Conservation (phyloP, 2,797 vertebrate genomes). For the Mustela erminea region DNA sequence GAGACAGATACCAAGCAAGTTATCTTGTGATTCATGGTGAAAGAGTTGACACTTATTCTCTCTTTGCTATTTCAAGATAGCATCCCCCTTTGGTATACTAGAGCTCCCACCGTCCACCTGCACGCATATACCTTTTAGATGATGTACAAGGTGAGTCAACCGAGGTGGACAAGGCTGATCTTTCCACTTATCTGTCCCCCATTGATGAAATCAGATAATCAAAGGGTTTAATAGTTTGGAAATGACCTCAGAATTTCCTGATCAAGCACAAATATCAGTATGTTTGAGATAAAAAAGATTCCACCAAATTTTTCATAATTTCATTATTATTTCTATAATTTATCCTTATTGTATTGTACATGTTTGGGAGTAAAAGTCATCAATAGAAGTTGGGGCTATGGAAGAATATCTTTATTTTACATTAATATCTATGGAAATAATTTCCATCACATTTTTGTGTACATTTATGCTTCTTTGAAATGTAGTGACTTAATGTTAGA, state of each 20-base stretch:
- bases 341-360: background rate
- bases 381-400: background rate
- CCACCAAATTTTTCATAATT: background rate
- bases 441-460: background rate
- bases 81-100: background rate
- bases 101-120: background rate
- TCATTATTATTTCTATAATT: background rate
- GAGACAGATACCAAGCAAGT: background rate
- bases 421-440: background rate
- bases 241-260: background rate
- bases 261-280: background rate
- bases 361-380: background rate
- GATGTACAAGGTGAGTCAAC: no score
- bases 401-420: background rate
- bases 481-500: background rate
- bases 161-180: background rate
- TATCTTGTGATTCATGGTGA: background rate
- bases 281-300: background rate
- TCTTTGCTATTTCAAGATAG: background rate
- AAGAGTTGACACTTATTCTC: background rate
- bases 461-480: background rate
- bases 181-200: background rate
- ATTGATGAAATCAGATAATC: background rate
- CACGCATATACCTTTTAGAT: background rate
- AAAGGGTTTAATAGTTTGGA: background rate